Percentiles rank a stretch among this genome's conserved stretches.
Conservation (phyloP, 2,888 invertebrate genomes). For the Philereme transversata region DNA sequence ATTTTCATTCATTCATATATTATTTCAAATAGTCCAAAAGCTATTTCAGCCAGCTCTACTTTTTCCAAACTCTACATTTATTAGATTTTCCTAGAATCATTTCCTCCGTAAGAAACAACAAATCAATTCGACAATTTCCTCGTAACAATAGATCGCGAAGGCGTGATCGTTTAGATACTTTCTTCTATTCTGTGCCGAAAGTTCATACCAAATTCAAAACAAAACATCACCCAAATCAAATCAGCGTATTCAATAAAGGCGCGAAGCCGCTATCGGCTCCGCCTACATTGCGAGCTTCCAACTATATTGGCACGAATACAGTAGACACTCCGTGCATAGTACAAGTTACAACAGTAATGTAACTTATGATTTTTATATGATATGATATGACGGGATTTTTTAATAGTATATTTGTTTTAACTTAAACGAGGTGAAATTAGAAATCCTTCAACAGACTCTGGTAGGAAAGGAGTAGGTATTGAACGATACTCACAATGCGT, state of each 20-base stretch:
- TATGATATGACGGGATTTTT: too few species aligned
- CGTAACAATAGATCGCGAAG: conserved; percentile 15
- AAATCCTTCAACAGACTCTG: too few species aligned
- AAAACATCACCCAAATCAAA: conserved; percentile 56
- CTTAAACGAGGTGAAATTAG: too few species aligned
- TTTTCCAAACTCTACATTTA: neutral
- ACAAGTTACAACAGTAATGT: conserved; percentile 2
- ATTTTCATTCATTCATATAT: too few species aligned
- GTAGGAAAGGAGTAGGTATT: too few species aligned
- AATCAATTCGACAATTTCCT: conserved; percentile 9
- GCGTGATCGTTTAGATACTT: conserved; percentile 21
- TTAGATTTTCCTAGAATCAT: neutral
- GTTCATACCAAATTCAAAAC: conserved; percentile 45
- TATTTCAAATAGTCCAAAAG: too few species aligned
- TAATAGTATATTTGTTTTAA: too few species aligned
- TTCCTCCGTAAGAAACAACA: conserved; percentile 10
- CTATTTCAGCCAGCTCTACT: neutral
- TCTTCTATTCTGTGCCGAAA: conserved; percentile 23
- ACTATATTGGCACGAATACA: conserved; percentile 40
- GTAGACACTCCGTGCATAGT: conserved; percentile 21
- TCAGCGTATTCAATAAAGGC: conserved; percentile 57
- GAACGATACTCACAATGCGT: too few species aligned
- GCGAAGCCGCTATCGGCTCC: conserved; percentile 44
- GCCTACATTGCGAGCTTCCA: conserved; percentile 30
- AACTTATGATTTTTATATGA: neutral